Percentiles rank a stretch among this genome's conserved stretches.
Conservation (phyloP, 2,113 vertebrate genomes). For the Spea multiplicata region DNA sequence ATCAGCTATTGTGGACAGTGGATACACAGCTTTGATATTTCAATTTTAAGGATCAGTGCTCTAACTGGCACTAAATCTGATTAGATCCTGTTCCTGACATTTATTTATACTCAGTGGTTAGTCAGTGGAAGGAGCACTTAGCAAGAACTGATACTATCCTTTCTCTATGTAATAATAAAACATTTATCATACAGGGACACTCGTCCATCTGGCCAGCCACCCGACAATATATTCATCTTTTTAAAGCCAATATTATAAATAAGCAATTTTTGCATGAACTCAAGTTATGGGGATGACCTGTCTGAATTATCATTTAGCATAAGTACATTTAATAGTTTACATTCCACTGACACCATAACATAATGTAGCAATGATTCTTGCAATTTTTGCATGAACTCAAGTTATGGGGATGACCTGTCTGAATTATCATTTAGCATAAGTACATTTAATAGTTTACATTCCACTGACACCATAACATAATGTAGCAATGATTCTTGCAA, state of each 20-base stretch:
- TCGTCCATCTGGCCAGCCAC: not conserved
- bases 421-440: not conserved
- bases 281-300: not conserved
- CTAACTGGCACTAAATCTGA: conserved; percentile 42
- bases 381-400: too few relatives aligned
- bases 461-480: too few relatives aligned
- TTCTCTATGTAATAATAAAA: not conserved
- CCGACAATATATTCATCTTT: not conserved
- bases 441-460: too few relatives aligned
- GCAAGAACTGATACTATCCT: conserved; percentile 27
- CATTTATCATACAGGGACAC: not conserved
- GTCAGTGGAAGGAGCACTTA: conserved; percentile 30
- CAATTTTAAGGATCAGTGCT: conserved; percentile 44
- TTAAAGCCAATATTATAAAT: not conserved
- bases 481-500: too few relatives aligned
- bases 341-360: too few relatives aligned
- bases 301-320: not conserved
- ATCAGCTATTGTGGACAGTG: conserved; percentile 14
- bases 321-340: too few relatives aligned
- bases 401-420: not conserved
- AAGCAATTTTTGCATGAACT: not conserved
- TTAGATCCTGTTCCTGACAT: conserved; percentile 41
- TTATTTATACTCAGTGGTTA: conserved; percentile 36
- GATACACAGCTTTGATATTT: conserved; percentile 29
- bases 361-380: too few relatives aligned